Conservation (phyloP, 2,888 invertebrate genomes). For the Abrostola triplasia region DNA sequence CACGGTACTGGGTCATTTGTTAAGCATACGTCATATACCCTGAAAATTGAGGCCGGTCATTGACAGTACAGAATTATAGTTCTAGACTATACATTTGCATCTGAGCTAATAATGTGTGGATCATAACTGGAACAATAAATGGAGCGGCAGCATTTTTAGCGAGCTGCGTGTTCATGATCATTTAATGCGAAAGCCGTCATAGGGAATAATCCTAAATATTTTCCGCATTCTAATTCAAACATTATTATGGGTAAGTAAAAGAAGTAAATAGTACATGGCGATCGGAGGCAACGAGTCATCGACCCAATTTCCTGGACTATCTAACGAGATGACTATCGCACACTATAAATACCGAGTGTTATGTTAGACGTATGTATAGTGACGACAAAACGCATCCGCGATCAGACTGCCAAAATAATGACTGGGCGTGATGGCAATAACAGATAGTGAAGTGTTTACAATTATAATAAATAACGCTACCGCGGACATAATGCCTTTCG, state of each 20-base stretch:
- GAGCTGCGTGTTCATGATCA: conserved; percentile 27
- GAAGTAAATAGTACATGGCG: conserved; percentile 38
- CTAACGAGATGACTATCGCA: conserved; percentile 75
- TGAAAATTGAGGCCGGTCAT: conserved; percentile 82
- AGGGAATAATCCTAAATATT: neutral
- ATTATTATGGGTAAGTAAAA: conserved; percentile 25
- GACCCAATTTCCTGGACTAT: conserved; percentile 78
- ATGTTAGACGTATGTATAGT: conserved; percentile 62
- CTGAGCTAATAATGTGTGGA: too few relatives aligned
- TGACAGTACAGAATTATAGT: conserved; percentile 71
- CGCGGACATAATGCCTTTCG: conserved; percentile 19
- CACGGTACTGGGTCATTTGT: conserved; percentile 73
- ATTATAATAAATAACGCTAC: conserved; percentile 60
- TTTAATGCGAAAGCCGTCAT: conserved; percentile 3
- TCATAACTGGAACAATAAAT: conserved; percentile 60
- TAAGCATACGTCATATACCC: conserved; percentile 71
- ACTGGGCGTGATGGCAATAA: conserved; percentile 63
- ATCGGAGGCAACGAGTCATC: conserved; percentile 73
- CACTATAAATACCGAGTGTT: conserved; percentile 77
- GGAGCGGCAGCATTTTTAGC: conserved; percentile 53
- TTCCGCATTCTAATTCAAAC: conserved; percentile 9
- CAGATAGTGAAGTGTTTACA: conserved; percentile 62
- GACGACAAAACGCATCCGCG: conserved; percentile 81
- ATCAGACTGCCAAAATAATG: conserved; percentile 81
- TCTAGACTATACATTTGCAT: conserved; percentile 52